A percentile compares a stretch with the other conserved stretches of the same genome.
Evolutionary conservation across 2,888 invertebrate species (phyloP).

Genomic region (Eupsilia transversa): DNA sequence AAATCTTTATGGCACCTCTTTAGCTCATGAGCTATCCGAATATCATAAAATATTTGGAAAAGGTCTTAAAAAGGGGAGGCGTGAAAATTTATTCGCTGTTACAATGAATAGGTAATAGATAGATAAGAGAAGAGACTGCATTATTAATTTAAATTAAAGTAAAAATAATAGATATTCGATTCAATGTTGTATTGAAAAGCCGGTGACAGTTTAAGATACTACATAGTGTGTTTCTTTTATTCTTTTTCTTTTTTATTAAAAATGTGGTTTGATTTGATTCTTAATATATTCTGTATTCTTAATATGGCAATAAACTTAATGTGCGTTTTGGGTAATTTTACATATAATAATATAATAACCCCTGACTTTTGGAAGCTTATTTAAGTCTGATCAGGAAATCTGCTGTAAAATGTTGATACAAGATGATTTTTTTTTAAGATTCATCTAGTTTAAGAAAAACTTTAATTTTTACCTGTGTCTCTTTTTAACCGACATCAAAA

Average conservation of each 20-base stretch:
- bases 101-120: too few relatives aligned
- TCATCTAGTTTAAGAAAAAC: background rate
- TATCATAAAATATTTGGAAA: too few relatives aligned
- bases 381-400: constrained; percentile 5
- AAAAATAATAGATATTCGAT: constrained; percentile 15
- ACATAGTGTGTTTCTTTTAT: constrained; percentile 1
- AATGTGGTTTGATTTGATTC: constrained; percentile 8
- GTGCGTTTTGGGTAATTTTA: constrained; percentile 50
- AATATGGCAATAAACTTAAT: constrained; percentile 62
- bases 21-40: too few relatives aligned
- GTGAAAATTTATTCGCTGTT: too few relatives aligned
- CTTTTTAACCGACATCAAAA: background rate
- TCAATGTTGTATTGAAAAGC: constrained; percentile 10
- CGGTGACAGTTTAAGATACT: background rate
- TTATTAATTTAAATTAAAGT: background rate
- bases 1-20: too few relatives aligned
- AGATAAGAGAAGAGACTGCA: background rate
- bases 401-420: background rate
- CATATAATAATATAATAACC: background rate
- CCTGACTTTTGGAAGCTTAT: background rate
- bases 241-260: background rate
- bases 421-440: background rate
- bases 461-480: background rate
- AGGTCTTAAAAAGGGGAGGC: too few relatives aligned
- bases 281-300: constrained; percentile 48